Percentiles rank a stretch among this genome's conserved stretches.
These are phyloP conservation scores for Choristoneura fumiferana DNA, from an alignment of 1,140 invertebrate species.

Conservation along the genomic window DNA sequence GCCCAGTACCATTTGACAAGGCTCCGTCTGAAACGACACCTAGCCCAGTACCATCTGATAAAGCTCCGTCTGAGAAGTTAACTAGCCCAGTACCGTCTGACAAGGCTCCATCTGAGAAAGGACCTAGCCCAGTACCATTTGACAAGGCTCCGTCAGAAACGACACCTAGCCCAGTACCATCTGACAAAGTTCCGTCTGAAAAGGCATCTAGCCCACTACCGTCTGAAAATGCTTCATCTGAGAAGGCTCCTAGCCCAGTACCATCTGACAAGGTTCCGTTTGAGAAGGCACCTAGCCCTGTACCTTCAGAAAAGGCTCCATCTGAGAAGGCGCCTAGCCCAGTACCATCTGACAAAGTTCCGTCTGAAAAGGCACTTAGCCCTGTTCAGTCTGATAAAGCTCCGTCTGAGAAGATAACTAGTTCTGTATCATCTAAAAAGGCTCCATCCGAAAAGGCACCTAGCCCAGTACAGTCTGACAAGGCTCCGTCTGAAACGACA, in stretches of 20 bases:
- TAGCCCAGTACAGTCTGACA: background rate
- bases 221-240: background rate
- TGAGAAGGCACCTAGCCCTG: background rate
- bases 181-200: background rate
- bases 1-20: background rate
- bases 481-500: constrained; percentile 1
- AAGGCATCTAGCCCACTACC: background rate
- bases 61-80: constrained; percentile 17
- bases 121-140: constrained; percentile 8
- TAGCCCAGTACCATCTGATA: background rate
- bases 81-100: constrained; percentile 5
- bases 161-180: too few species aligned
- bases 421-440: background rate
- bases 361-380: background rate
- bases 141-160: background rate
- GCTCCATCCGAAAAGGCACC: background rate
- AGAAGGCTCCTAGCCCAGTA: background rate
- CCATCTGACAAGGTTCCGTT: background rate
- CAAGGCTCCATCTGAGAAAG: constrained; percentile 10
- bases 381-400: background rate
- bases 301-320: background rate
- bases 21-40: background rate
- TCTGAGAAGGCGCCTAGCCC: constrained; percentile 10
- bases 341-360: background rate
- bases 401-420: background rate